Conservation (phyloP, 1,140 invertebrate genomes). For the Aricia agestis region DNA sequence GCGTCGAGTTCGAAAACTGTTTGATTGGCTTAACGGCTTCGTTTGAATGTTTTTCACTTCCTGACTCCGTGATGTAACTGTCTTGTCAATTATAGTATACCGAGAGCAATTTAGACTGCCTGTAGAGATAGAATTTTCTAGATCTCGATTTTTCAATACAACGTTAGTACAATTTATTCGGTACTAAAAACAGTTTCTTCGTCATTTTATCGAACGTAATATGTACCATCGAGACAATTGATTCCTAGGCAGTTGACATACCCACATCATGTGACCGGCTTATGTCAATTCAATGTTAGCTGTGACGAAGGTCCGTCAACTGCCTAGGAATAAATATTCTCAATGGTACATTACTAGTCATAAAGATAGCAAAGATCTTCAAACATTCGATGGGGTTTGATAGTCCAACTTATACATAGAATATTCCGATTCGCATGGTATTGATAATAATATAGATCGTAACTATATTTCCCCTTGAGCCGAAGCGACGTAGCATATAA, state of each 20-base stretch:
- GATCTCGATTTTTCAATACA: background rate
- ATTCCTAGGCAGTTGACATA: too few species aligned
- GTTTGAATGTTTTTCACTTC: background rate
- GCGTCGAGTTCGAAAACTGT: background rate
- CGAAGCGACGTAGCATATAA: background rate
- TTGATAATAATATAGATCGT: background rate
- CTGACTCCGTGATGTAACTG: slow-evolving; percentile 8
- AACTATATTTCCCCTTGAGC: background rate
- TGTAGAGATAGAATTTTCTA: background rate
- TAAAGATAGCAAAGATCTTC: too few species aligned
- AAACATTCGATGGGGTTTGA: background rate
- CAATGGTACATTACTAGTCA: too few species aligned
- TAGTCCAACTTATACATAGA: background rate
- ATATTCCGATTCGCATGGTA: background rate
- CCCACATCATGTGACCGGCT: too few species aligned
- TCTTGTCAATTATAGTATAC: slow-evolving; percentile 15
- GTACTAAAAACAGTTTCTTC: background rate
- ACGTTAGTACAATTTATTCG: background rate
- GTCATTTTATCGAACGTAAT: background rate
- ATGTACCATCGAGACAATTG: too few species aligned
- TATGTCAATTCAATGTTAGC: too few species aligned
- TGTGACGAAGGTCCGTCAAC: too few species aligned
- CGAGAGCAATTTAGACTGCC: slow-evolving; percentile 3
- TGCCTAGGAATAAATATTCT: too few species aligned
- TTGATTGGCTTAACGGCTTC: slow-evolving; percentile 5